phyloP scores from a whole-genome alignment of 2,888 invertebrate genomes.

The Hirtodrosophila trivittata region DNA sequence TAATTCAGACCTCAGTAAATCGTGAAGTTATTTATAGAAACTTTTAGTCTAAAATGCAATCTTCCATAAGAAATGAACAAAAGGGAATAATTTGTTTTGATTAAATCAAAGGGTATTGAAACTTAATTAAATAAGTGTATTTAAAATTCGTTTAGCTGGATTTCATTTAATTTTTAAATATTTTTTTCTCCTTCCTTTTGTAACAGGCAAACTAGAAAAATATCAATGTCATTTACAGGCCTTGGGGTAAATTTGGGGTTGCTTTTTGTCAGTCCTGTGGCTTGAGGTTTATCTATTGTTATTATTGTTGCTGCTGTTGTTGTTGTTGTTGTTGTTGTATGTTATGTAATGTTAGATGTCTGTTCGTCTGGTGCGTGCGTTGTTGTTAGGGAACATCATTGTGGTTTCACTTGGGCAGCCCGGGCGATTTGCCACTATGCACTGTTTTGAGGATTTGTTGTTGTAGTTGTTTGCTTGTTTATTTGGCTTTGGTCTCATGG shows the following conservation, averaged over 20 bases:
- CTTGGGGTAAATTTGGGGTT: slow-evolving; percentile 40
- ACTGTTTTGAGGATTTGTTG: slow-evolving; percentile 22
- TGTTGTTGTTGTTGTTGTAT: slow-evolving; percentile 12
- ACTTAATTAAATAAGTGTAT: neutral
- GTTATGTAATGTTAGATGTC: slow-evolving; percentile 64
- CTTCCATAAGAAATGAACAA: too few relatives aligned
- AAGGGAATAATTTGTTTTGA: too few relatives aligned
- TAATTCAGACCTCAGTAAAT: too few relatives aligned
- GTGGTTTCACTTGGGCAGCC: slow-evolving; percentile 58
- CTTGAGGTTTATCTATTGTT: slow-evolving; percentile 2
- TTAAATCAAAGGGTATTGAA: too few relatives aligned
- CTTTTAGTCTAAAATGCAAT: too few relatives aligned
- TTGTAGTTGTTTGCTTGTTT: slow-evolving; percentile 36
- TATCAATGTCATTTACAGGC: slow-evolving; percentile 70
- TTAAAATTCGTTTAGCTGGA: neutral
- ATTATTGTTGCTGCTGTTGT: slow-evolving; percentile 32
- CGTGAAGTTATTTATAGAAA: too few relatives aligned
- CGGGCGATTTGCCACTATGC: slow-evolving; percentile 44
- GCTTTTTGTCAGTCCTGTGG: slow-evolving; percentile 24
- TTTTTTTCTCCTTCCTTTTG: neutral
- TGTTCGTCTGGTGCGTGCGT: slow-evolving; percentile 32
- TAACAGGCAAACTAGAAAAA: slow-evolving; percentile 56
- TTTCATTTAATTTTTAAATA: neutral
- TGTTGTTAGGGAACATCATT: slow-evolving; percentile 57
- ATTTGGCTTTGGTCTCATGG: slow-evolving; percentile 66